Evolutionary conservation across 2,113 vertebrate species (phyloP).

Genomic region (Myodes glareolus): DNA sequence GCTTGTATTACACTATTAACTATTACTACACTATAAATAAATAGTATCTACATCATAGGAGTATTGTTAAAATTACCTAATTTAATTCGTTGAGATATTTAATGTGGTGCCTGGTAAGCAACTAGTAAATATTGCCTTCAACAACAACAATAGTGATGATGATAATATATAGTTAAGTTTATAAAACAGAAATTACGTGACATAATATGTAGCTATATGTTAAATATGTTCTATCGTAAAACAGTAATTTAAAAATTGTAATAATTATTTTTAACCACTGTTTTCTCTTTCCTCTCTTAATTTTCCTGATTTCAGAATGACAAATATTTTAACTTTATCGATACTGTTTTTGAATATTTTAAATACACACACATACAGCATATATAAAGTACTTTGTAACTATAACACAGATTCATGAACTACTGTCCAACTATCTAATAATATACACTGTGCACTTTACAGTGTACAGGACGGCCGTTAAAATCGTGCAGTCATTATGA

Average conservation of each 20-base stretch:
- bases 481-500: not conserved
- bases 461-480: not conserved
- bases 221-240: not conserved
- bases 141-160: not conserved
- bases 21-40: not conserved
- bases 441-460: not conserved
- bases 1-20: not conserved
- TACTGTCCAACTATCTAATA: not conserved
- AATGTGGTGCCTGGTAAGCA: not conserved
- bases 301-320: not conserved
- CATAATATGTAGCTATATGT: not conserved
- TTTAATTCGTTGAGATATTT: not conserved
- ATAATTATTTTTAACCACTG: not conserved
- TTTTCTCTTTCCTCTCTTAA: not conserved
- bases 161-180: not conserved
- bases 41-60: not conserved
- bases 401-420: not conserved
- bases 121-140: not conserved
- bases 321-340: conserved; percentile 20
- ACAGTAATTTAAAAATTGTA: not conserved
- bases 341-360: conserved; percentile 36
- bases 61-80: conserved; percentile 11
- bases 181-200: conserved; percentile 23
- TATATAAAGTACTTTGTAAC: not conserved
- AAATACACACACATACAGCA: not conserved